Percentiles rank a stretch among this genome's conserved stretches.
Conservation (phyloP, 1,140 invertebrate genomes). For the Brachionus calyciflorus region DNA sequence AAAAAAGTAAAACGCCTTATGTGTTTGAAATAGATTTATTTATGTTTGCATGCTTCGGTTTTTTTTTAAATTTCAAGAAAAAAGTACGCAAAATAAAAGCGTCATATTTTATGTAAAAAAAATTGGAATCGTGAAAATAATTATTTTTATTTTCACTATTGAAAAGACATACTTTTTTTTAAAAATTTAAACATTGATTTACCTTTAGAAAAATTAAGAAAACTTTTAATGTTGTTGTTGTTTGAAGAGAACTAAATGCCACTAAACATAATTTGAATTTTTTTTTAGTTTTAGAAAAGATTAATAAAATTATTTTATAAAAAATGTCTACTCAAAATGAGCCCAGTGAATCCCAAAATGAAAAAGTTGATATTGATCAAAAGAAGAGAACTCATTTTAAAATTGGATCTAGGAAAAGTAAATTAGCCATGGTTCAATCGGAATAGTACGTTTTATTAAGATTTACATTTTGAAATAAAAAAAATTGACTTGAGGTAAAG, state of each 20-base stretch:
- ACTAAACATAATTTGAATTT: too few species aligned
- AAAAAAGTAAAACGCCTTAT: too few species aligned
- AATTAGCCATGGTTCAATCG: conserved; percentile 42
- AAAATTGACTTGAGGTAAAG: too few species aligned
- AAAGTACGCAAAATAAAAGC: neutral
- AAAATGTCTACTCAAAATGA: neutral
- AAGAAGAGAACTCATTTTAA: conserved; percentile 21
- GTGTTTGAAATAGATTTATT: neutral
- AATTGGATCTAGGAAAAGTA: conserved; percentile 37
- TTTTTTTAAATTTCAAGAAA: neutral
- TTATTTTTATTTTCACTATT: neutral
- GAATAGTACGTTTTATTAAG: conserved; percentile 38
- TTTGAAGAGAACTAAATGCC: too few species aligned
- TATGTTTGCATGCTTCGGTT: neutral
- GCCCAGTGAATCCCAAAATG: neutral
- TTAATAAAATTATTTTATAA: neutral
- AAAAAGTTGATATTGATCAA: neutral
- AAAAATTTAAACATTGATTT: too few species aligned
- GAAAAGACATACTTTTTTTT: too few species aligned
- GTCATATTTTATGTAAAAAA: conserved; percentile 27
- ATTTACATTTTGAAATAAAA: too few species aligned
- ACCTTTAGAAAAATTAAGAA: too few species aligned
- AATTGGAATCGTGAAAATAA: neutral
- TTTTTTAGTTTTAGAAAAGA: too few species aligned
- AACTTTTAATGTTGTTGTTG: too few species aligned